Percentiles rank a stretch among this genome's conserved stretches.
phyloP scores from a whole-genome alignment of 2,888 invertebrate genomes.

The Archaeoteleia sp. region DNA sequence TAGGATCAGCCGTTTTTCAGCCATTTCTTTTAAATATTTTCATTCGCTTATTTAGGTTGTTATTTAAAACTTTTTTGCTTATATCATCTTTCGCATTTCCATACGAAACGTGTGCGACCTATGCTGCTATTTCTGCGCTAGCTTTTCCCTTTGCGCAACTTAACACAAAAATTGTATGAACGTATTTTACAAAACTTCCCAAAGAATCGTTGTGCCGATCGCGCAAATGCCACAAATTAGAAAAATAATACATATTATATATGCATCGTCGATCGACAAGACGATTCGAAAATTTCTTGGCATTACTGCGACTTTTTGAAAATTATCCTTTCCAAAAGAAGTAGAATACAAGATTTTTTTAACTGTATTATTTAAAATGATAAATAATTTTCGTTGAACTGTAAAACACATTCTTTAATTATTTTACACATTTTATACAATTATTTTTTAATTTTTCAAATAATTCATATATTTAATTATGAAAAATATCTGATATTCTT shows the following conservation, averaged over 20 bases:
- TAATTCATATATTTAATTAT: no score
- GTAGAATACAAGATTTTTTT: no score
- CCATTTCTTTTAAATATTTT: slow-evolving; percentile 34
- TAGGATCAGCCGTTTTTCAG: slow-evolving; percentile 53
- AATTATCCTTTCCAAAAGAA: not conserved
- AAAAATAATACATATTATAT: slow-evolving; percentile 71
- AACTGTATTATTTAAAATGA: no score
- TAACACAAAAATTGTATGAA: slow-evolving; percentile 40
- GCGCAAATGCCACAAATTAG: slow-evolving; percentile 66
- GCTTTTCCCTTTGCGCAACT: slow-evolving; percentile 50
- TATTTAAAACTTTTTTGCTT: slow-evolving; percentile 31
- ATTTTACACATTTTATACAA: no score
- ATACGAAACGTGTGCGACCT: slow-evolving; percentile 51
- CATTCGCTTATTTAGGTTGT: slow-evolving; percentile 30
- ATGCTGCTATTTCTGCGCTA: slow-evolving; percentile 56
- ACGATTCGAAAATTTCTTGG: slow-evolving; percentile 53
- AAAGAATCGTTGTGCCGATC: slow-evolving; percentile 63
- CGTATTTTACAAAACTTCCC: slow-evolving; percentile 55
- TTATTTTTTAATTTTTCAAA: no score
- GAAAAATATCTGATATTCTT: no score
- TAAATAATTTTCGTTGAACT: no score
- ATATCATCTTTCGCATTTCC: slow-evolving; percentile 32
- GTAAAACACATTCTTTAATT: no score
- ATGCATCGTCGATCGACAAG: slow-evolving; percentile 59
- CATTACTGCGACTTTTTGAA: slow-evolving; percentile 43